These are phyloP conservation scores for Cephalophus harveyi DNA, from an alignment of 2,113 vertebrate species.

Conservation along the genomic window DNA sequence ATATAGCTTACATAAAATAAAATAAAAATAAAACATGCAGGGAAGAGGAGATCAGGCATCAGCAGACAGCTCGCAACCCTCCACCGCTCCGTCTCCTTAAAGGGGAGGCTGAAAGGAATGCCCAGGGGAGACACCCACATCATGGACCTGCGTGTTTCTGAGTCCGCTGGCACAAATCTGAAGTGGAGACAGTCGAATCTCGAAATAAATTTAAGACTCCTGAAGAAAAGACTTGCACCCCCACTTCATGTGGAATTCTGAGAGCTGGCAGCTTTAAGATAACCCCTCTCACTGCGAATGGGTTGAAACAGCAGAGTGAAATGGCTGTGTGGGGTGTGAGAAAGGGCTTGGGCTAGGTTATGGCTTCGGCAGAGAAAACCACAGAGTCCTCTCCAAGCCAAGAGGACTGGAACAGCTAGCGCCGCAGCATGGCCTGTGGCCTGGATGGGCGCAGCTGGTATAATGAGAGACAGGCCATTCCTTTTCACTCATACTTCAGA, in stretches of 20 bases:
- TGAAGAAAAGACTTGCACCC: neutral
- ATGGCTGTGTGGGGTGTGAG: neutral
- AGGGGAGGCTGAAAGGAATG: neutral
- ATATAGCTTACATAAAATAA: neutral
- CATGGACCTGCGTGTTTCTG: neutral
- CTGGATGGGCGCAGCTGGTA: neutral
- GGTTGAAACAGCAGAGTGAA: neutral
- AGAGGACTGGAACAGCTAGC: neutral
- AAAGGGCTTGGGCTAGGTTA: fast-evolving
- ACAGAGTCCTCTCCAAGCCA: neutral
- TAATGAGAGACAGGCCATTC: neutral
- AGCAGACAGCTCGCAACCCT: neutral
- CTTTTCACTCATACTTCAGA: neutral
- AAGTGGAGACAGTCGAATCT: neutral
- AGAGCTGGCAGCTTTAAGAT: neutral
- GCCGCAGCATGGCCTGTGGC: neutral
- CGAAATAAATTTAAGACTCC: neutral
- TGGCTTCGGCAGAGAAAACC: neutral
- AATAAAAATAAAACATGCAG: neutral
- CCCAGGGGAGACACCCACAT: fast-evolving
- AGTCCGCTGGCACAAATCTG: neutral
- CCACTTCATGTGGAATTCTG: neutral
- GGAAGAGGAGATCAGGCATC: neutral
- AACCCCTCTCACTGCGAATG: neutral
- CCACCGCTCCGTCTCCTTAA: neutral